Evolutionary conservation across 2,888 invertebrate genomes (phyloP), one percentile per base, ranked within the genome.

Genomic region (Willowsia nigromaculata): DNA sequence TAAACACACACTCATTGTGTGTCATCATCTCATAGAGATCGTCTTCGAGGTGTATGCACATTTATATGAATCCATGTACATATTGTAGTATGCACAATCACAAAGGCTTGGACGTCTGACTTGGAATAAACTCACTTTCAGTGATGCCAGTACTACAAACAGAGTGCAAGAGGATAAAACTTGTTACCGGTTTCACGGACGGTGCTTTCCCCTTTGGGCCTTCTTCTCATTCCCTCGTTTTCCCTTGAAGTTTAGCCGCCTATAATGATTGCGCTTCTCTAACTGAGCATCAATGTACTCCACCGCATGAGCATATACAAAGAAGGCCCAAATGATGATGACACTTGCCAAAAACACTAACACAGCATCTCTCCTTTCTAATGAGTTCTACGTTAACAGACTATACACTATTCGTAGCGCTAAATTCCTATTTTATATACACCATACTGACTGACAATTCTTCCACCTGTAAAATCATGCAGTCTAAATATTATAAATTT

Each of bases 111-210:
- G 86, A 87, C 81, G 81, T 30, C 25, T 27, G 65, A 68, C 47
- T 27, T 80, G 27, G 9, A 53, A 30, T 37, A 22, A 68, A 62
- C 65, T 62, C 18, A 27, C 62, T 62, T 40, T 62, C 81, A 59
- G 62, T 62, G 37, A 53, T 53, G 88, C 22, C 50, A 76, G 80
- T 71, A 78, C 59, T 82, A 68, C 53, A 85, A 83, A 85, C 62
- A 83, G 74, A 85, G 81, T 71, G 89, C 81, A 89, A 89, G 85
- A 86, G 90, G 90, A 90, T 90, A 90, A 90, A 90, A 90, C 83
- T 90, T 90, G 90, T 90, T 90, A 90, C 90, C 90, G 90, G 90
- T 90, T 90, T 90, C 83, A 90, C 90, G 90, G 90, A 87, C 90
- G 83, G 86, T 90, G 90, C 90, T 90, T 90, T 90, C 83, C 90